Conservation (phyloP, 1,140 invertebrate genomes). For the Lepidotrigona ventralis region DNA sequence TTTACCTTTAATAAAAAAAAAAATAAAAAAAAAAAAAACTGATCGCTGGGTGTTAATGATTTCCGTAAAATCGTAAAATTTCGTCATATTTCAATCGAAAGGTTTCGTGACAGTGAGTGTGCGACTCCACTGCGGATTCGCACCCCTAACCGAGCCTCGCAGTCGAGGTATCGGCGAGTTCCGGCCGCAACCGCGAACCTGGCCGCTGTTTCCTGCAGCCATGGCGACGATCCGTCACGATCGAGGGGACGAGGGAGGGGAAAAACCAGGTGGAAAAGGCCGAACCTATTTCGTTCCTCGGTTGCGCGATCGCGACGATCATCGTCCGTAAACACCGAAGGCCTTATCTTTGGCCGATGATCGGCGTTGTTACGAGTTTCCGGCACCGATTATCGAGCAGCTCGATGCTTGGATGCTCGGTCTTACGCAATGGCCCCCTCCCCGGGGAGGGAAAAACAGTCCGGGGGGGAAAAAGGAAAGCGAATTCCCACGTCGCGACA, state of each 20-base stretch:
- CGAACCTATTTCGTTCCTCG: neutral
- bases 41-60: neutral
- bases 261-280: neutral
- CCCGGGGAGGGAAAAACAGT: neutral
- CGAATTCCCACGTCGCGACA: conserved; percentile 58
- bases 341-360: conserved; percentile 24
- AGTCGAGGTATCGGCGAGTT: conserved; percentile 4
- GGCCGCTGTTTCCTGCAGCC: neutral
- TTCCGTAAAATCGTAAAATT: neutral
- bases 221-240: neutral
- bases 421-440: conserved; percentile 7
- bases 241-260: no score
- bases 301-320: conserved; percentile 1
- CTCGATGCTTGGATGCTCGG: no score
- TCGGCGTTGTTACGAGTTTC: conserved; percentile 21
- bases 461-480: conserved; percentile 36
- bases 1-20: neutral
- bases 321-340: neutral
- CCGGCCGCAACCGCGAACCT: neutral
- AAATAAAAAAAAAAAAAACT: no score
- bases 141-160: neutral
- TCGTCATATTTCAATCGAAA: neutral
- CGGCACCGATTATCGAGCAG: conserved; percentile 17
- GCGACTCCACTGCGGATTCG: neutral
- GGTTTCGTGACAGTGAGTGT: neutral